These are phyloP conservation scores for Eristalis pertinax DNA, from an alignment of 2,888 invertebrate species.

Conservation along the genomic window DNA sequence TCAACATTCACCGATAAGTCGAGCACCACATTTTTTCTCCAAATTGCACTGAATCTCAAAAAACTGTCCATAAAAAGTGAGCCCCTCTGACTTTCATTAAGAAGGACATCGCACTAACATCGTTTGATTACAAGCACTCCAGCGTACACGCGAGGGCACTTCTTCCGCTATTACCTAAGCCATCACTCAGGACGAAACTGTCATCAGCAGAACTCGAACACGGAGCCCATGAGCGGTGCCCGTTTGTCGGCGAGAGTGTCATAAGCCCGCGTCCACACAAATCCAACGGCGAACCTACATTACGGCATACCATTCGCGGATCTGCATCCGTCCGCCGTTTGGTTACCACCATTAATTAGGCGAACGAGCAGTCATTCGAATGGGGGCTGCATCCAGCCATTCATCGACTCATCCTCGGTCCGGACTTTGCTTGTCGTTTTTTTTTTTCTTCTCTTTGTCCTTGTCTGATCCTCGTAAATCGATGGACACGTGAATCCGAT, in stretches of 20 bases:
- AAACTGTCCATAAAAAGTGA: no score
- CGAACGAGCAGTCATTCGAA: background rate
- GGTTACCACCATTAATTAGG: constrained; percentile 11
- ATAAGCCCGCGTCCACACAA: background rate
- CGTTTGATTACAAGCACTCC: no score
- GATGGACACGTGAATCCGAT: constrained; percentile 22
- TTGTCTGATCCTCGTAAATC: constrained; percentile 9
- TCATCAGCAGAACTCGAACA: background rate
- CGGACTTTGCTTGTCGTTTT: no score
- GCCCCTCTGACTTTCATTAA: no score
- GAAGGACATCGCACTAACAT: no score
- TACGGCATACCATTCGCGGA: background rate
- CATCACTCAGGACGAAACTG: background rate
- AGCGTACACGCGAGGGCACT: no score
- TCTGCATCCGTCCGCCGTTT: background rate
- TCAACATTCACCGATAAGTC: no score
- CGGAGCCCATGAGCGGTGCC: background rate
- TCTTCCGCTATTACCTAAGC: background rate
- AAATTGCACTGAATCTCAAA: no score
- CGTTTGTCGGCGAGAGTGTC: background rate
- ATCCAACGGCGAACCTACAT: background rate
- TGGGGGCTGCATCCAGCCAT: background rate
- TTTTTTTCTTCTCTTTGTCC: background rate
- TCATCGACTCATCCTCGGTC: background rate
- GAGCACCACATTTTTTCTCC: no score